Percentiles rank a stretch among this genome's conserved stretches.
Evolutionary conservation across 2,888 invertebrate genomes (phyloP).

Genomic region (Clepsis dumicolana): DNA sequence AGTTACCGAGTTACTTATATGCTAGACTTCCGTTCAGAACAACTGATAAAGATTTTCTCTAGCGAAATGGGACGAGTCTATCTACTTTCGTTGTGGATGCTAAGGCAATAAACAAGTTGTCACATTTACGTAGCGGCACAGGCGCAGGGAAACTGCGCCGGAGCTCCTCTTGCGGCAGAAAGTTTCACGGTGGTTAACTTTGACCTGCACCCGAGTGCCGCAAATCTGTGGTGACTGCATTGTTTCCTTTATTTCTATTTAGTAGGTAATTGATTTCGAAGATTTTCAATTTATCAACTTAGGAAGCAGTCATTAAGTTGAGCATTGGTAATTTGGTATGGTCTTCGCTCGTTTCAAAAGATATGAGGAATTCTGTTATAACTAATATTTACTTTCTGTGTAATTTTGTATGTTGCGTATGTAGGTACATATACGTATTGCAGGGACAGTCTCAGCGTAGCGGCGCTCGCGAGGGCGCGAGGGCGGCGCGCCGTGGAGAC

Average conservation of each 20-base stretch:
- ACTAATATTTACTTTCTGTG: too few species aligned
- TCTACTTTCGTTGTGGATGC: conserved; percentile 25
- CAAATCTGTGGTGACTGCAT: conserved; percentile 47
- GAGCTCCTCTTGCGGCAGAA: conserved; percentile 31
- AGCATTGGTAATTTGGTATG: not conserved
- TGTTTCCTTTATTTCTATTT: not conserved
- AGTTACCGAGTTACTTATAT: conserved; percentile 12
- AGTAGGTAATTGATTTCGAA: not conserved
- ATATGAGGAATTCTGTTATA: too few species aligned
- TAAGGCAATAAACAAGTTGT: conserved; percentile 18
- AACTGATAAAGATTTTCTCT: conserved; percentile 19
- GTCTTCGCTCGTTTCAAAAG: not conserved
- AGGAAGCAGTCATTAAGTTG: not conserved
- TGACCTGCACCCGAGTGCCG: conserved; percentile 45
- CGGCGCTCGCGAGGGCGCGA: conserved; percentile 21
- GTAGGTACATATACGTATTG: not conserved
- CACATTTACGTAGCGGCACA: conserved; percentile 3
- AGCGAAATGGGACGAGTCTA: conserved; percentile 30
- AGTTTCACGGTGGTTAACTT: conserved; percentile 41
- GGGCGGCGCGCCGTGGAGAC: conserved; percentile 55
- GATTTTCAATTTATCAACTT: not conserved
- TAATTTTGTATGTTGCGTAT: too few species aligned
- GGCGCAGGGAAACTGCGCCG: conserved; percentile 32
- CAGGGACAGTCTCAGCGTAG: not conserved
- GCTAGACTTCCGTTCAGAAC: conserved; percentile 19